Evolutionary conservation across 2,113 vertebrate genomes (phyloP).

Genomic region (Eulemur macaco): DNA sequence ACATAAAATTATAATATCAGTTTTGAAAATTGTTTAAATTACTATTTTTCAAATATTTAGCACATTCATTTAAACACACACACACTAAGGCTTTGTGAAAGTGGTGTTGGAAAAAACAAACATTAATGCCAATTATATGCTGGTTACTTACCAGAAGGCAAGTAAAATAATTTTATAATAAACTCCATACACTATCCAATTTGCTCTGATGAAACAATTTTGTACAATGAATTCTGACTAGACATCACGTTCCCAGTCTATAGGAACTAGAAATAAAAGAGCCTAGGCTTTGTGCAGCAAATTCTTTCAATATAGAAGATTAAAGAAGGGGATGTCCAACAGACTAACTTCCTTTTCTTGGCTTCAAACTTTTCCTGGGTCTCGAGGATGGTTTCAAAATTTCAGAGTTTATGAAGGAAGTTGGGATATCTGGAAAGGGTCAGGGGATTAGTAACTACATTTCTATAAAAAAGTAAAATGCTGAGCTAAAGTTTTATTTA

Average conservation of each 20-base stretch:
- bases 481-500: background rate
- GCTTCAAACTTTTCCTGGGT: background rate
- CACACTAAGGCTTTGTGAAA: background rate
- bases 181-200: background rate
- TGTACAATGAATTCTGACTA: background rate
- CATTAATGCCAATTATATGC: background rate
- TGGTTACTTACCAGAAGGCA: background rate
- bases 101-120: background rate
- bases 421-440: background rate
- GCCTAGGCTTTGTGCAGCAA: background rate
- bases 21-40: conserved; percentile 33
- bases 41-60: conserved; percentile 37
- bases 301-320: conserved; percentile 6
- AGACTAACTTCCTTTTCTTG: background rate
- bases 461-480: background rate
- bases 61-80: background rate
- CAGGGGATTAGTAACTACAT: background rate
- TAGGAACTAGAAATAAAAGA: background rate
- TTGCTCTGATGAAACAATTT: conserved; percentile 23
- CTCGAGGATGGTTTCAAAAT: background rate
- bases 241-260: background rate
- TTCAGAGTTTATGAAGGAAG: background rate
- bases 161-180: conserved; percentile 26
- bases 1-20: conserved; percentile 29
- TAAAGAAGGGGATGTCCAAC: background rate